Base-by-base conservation (phyloP, 2,888 invertebrate genomes). In the Onchidella celtica region DNA sequence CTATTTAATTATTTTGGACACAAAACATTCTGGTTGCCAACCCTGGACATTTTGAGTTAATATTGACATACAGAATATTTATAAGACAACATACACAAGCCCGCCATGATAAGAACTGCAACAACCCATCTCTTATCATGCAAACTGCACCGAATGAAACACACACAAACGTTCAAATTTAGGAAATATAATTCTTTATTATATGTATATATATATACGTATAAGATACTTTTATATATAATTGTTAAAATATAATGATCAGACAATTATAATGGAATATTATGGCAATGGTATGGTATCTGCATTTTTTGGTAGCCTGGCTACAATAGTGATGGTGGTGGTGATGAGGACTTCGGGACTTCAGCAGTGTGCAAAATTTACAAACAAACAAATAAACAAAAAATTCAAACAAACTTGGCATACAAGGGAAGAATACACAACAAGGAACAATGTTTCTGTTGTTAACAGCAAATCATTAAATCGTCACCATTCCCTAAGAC, bases 111-210 rank as follows among this genome's bases (percentile, higher is more conserved):
- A n/a, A n/a, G n/a, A n/a, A n/a, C n/a, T n/a, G n/a, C n/a, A n/a
- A n/a, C n/a, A n/a, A n/a, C n/a, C n/a, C n/a, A n/a, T n/a, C n/a
- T n/a, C n/a, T n/a, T n/a, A n/a, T n/a, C n/a, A n/a, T n/a, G n/a
- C n/a, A 47, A 47, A 47, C 47, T 11, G 47, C 47, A 47, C 47
- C 6, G 17, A 47, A 47, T 6, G 17, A 47, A 11, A 47, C 47
- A 47, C 6, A 6, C 17, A 17, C 9, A 17, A 47, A 47, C 17
- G 9, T 11, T 21, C 66, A 34, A 17, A 29, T 55, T 3, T 55
- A 27, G 2, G 55, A 57, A 70, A 74, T 74, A 74, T 74, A 74
- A 61, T 24, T 74, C 59, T 74, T 36, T 74, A 74, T 73, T 59
- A 47, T 24, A 21, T 47, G 14, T 55, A 61, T 74, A 61, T 61